Evolutionary conservation across 2,113 vertebrate genomes (phyloP).

Genomic region (Potamarius usumacintae): DNA sequence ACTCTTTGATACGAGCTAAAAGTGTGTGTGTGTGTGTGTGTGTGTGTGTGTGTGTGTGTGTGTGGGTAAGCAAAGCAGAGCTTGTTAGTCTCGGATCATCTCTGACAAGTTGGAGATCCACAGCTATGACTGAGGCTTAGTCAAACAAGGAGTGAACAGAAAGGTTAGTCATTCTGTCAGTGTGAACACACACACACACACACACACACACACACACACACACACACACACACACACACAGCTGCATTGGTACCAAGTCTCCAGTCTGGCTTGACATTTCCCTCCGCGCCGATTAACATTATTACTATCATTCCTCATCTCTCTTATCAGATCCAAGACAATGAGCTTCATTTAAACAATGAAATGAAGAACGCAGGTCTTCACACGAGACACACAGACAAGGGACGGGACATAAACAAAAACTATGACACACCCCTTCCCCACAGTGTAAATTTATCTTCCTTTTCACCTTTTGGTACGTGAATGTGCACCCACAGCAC

Average conservation of each 20-base stretch:
- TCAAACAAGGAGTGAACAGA: background rate
- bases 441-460: background rate
- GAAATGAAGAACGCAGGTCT: background rate
- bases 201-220: background rate
- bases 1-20: constrained; percentile 5
- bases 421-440: background rate
- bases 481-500: background rate
- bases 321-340: constrained; percentile 19
- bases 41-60: background rate
- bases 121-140: background rate
- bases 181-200: background rate
- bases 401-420: background rate
- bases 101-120: background rate
- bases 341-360: background rate
- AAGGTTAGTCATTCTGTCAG: background rate
- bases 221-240: background rate
- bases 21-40: background rate
- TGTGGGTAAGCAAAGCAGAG: background rate
- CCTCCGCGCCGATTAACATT: background rate
- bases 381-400: background rate
- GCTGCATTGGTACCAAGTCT: background rate
- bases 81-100: background rate
- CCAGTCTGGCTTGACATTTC: background rate
- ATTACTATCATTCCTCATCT: background rate
- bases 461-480: background rate